Evolutionary conservation across 2,888 invertebrate species (phyloP).

Genomic region (Drosophila crucigera): DNA sequence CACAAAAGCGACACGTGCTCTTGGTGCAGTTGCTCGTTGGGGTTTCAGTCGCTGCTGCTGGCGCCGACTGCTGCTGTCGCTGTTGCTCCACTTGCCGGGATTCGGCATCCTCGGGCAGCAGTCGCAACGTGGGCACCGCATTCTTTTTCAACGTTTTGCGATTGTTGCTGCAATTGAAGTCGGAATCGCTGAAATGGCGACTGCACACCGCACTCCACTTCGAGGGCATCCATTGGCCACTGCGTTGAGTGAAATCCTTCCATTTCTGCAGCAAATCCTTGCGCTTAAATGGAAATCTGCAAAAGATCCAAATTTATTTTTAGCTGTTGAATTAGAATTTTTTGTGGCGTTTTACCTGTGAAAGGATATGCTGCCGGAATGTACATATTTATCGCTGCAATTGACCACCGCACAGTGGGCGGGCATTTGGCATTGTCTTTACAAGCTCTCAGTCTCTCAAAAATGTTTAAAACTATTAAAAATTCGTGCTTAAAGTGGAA

Average conservation of each 20-base stretch:
- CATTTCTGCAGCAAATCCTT: conserved; percentile 82
- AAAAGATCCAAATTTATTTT: background rate
- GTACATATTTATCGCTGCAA: conserved; percentile 84
- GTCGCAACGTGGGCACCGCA: conserved; percentile 77
- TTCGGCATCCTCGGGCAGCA: conserved; percentile 17
- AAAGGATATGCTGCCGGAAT: conserved; percentile 84
- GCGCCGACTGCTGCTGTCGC: conserved; percentile 24
- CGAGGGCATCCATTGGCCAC: conserved; percentile 83
- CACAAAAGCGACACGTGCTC: conserved; percentile 83
- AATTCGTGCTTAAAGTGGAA: background rate
- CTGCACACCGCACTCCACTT: conserved; percentile 85
- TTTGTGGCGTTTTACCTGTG: conserved; percentile 79
- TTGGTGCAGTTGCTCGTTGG: conserved; percentile 34
- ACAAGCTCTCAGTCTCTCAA: background rate
- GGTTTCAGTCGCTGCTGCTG: background rate
- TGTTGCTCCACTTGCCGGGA: conserved; percentile 37
- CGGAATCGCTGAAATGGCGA: conserved; percentile 82
- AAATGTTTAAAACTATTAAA: too few species aligned
- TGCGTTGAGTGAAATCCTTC: conserved; percentile 83
- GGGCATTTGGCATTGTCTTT: conserved; percentile 75
- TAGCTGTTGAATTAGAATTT: too few species aligned
- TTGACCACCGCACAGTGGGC: conserved; percentile 84
- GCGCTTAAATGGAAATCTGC: conserved; percentile 84
- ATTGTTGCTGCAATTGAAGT: conserved; percentile 81
- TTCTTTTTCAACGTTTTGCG: conserved; percentile 83